Base-by-base conservation (phyloP, 2,113 vertebrate genomes). In the Lucifuga dentata region DNA sequence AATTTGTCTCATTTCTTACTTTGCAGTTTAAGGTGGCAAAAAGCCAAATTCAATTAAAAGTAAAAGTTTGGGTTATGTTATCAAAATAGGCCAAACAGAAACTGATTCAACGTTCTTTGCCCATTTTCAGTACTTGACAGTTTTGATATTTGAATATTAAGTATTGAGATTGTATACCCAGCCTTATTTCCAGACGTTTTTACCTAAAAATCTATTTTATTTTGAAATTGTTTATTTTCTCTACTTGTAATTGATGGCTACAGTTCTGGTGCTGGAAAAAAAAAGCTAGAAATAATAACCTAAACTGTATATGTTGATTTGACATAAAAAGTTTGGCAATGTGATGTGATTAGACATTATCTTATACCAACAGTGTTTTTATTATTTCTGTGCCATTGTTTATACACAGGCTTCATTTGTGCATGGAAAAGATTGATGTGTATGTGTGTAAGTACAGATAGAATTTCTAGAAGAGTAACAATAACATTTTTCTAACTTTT, bases 401-500 rank as follows among this genome's bases (percentile, higher is more conserved):
- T 50, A 74, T 12, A 35, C 52, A 52, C 11, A 1, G 64, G 67
- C 55, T 74, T 76, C 60, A 70, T 68, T 68, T 76, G 44, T 86
- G 84, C 86, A 88, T 85, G 83, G 70, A 68, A 76, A 55, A 75
- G 39, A 64, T 62, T 76, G 43, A 56, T 76, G 62, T 73, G 26
- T 23, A 56, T 77, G 67, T 75, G 32, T 83, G 50, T 79, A 79
- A 70, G 80, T 24, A 58, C 21, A 70, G n/a, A 67, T 56, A 80
- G 51, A 58, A 60, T 78, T 84, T 84, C 66, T 82, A 87, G 68
- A 71, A 78, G 43, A 49, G 43, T 81, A 63, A 68, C 53, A 38
- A 77, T 26, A 33, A 49, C 24, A 58, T 77, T 66, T 89, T 88
- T 88, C 76, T 86, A 88, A 80, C 64, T 80, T 82, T 82, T 80